A percentile compares a stretch with the other conserved stretches of the same genome.
phyloP scores from a whole-genome alignment of 2,797 vertebrate species.

The Varecia variegata region DNA sequence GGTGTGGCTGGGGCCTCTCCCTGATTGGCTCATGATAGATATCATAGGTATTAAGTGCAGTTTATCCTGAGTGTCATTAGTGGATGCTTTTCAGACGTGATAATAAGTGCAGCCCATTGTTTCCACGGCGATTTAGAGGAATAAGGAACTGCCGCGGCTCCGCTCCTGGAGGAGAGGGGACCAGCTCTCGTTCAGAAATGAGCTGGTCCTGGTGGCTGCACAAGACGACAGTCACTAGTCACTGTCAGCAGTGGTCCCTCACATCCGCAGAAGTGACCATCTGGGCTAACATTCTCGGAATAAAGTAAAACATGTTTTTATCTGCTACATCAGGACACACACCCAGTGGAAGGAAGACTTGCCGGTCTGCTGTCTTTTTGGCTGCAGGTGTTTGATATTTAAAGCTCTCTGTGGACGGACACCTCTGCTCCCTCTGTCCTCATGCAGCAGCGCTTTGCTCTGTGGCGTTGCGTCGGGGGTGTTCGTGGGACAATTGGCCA shows the following conservation, averaged over 20 bases:
- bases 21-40: slow-evolving; percentile 72
- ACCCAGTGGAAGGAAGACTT: neutral
- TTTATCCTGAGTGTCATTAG: slow-evolving; percentile 74
- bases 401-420: neutral
- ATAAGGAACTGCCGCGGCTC: neutral
- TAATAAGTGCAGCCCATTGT: slow-evolving; percentile 37
- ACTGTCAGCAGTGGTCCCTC: neutral
- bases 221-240: neutral
- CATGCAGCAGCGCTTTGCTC: neutral
- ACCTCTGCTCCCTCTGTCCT: neutral
- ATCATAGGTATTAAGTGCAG: slow-evolving; percentile 72
- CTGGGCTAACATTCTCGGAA: neutral
- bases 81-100: slow-evolving; percentile 49
- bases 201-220: neutral
- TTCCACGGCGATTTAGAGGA: slow-evolving; percentile 72
- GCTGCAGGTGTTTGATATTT: neutral
- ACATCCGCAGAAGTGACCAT: neutral
- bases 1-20: slow-evolving; percentile 23
- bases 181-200: neutral
- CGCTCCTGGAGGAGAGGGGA: neutral
- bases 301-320: neutral
- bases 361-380: neutral
- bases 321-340: neutral
- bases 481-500: neutral
- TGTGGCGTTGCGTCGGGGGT: neutral